These are phyloP conservation scores for Fukomys damarensis DNA, from an alignment of 2,113 vertebrate genomes.

Conservation along the genomic window DNA sequence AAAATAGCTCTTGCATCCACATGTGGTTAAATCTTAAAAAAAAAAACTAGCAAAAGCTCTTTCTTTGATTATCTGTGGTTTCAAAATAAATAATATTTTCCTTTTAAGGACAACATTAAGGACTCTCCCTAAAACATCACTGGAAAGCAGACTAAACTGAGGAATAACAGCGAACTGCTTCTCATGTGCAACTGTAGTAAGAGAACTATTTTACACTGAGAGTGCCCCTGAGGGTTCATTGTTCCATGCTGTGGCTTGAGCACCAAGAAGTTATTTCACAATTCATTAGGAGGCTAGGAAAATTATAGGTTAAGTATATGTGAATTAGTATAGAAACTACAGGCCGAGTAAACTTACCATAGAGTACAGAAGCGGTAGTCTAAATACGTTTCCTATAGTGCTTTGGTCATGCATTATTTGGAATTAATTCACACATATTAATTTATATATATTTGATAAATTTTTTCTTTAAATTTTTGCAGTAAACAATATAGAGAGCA, in stretches of 20 bases:
- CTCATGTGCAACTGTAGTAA: neutral
- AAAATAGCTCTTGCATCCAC: neutral
- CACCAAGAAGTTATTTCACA: neutral
- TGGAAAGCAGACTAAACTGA: neutral
- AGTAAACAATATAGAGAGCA: neutral
- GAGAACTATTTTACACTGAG: neutral
- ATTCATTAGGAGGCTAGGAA: neutral
- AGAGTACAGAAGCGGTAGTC: neutral
- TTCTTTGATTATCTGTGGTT: neutral
- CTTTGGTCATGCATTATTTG: neutral
- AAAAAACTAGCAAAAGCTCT: neutral
- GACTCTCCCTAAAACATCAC: neutral
- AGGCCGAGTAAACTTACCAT: neutral
- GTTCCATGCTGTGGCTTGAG: neutral
- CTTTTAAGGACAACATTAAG: neutral
- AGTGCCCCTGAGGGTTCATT: neutral
- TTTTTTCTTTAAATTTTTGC: neutral
- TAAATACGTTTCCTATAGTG: neutral
- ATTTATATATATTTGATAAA: slow-evolving; percentile 2
- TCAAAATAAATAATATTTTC: neutral
- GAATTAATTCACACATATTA: neutral
- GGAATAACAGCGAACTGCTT: neutral
- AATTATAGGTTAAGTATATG: slow-evolving; percentile 11
- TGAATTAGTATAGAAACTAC: slow-evolving; percentile 2
- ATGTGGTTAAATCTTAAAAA: neutral